Evolutionary conservation across 2,113 vertebrate genomes (phyloP), one percentile per base, ranked within the genome.

Genomic region (Rafetus swinhoei): DNA sequence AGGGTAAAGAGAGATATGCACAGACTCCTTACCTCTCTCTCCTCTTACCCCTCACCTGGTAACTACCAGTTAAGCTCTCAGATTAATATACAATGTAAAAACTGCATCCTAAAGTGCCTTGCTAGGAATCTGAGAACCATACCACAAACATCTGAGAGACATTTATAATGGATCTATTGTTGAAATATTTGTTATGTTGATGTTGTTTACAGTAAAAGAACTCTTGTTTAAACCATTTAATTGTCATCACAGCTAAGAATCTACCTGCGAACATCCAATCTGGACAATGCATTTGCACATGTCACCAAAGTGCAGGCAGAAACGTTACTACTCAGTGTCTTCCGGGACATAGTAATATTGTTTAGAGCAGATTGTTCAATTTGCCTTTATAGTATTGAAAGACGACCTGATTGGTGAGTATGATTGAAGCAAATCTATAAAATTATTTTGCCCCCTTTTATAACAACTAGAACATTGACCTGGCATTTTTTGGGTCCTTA

Each of bases 351-450:
- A 90, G 97, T 99, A 60, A 99, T 99, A 96, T 92, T 99, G 92
- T 99, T 99, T 96, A 98, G 99, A 96, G 98, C 98, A 4, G 99
- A 99, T 97, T 99, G 99, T 97, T 99, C 99, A 93, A 99, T 99
- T 98, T 99, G 99, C 97, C 99, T 99, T 90, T 99, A 99, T 89
- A 99, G 99, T 97, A 98, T 99, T 94, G 99, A 99, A 97, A 99
- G 94, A 95, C 98, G 96, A 90, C 98, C 97, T 9, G 99, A 99
- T 94, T 97, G 99, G 99, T 99, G 94, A 97, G 98, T 96, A 35
- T 22, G 81, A 19, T 7, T 56, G 11, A 15, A 29, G 54, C 15
- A 3, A 27, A 27, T 35, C 65, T 53, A 52, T 52, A 57, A 32
- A 29, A 18, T n/a, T 52, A 4, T 45, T 24, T 24, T 60, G 55